phyloP scores from a whole-genome alignment of 1,140 invertebrate species.

The Octopus sinensis region DNA sequence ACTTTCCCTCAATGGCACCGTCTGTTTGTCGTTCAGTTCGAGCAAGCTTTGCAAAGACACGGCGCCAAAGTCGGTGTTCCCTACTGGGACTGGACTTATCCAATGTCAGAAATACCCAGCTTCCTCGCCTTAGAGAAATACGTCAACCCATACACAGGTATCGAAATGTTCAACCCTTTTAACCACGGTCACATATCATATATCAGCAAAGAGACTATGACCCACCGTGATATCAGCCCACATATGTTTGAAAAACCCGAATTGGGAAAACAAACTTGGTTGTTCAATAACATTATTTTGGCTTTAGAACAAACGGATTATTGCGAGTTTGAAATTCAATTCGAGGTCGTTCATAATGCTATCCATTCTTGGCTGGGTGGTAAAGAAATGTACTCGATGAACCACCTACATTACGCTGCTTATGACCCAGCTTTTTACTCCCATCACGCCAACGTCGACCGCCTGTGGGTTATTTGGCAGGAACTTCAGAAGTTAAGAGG shows the following conservation, averaged over 20 bases:
- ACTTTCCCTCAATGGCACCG: constrained; percentile 35
- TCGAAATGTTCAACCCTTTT: neutral
- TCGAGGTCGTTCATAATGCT: constrained; percentile 25
- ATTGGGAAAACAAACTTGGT: neutral
- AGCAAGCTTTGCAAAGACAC: constrained; percentile 21
- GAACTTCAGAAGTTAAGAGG: constrained; percentile 30
- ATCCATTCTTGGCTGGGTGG: constrained; percentile 32
- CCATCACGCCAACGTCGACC: constrained; percentile 30
- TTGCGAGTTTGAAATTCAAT: constrained; percentile 28
- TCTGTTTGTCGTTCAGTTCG: constrained; percentile 27
- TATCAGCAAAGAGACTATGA: neutral
- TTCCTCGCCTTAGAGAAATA: constrained; percentile 24
- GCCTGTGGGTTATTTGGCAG: constrained; percentile 33
- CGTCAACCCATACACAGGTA: constrained; percentile 13
- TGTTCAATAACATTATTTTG: constrained; percentile 17
- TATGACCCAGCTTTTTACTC: constrained; percentile 31
- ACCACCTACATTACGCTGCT: constrained; percentile 30
- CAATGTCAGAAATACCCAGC: constrained; percentile 16
- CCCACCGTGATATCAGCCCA: neutral
- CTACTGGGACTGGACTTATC: constrained; percentile 35
- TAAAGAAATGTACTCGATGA: constrained; percentile 23
- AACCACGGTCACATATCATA: neutral
- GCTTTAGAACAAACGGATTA: constrained; percentile 27
- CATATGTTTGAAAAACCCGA: neutral
- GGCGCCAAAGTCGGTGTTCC: constrained; percentile 29